Conservation (phyloP, 2,888 invertebrate genomes). For the Allophyes oxyacanthae region DNA sequence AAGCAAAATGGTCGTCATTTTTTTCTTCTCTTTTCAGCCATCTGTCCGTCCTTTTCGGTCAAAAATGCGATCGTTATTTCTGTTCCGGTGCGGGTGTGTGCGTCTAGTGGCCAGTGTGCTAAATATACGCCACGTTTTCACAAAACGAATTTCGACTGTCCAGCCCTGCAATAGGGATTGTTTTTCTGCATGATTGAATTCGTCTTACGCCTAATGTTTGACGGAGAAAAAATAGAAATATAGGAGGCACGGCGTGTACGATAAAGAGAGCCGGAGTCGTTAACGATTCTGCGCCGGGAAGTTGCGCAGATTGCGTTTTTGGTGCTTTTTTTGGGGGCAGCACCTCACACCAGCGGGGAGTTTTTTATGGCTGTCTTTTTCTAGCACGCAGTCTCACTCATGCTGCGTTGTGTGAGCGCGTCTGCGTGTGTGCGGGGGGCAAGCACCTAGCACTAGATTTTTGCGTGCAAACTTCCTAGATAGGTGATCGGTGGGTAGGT, state of each 20-base stretch:
- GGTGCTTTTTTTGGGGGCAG: slow-evolving; percentile 90
- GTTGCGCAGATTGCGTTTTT: slow-evolving; percentile 90
- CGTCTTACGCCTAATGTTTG: slow-evolving; percentile 85
- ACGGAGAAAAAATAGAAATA: slow-evolving; percentile 89
- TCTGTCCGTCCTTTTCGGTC: slow-evolving; percentile 89
- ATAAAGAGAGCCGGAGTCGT: slow-evolving; percentile 89
- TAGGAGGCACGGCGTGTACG: slow-evolving; percentile 88
- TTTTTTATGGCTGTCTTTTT: slow-evolving; percentile 88
- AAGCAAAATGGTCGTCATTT: slow-evolving; percentile 89
- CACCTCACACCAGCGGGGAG: slow-evolving; percentile 87
- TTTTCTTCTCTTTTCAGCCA: slow-evolving; percentile 89
- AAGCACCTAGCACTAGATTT: slow-evolving; percentile 87
- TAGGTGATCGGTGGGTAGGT: slow-evolving; percentile 74
- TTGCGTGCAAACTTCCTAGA: slow-evolving; percentile 87
- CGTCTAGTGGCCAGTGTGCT: slow-evolving; percentile 75
- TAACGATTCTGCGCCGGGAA: slow-evolving; percentile 90
- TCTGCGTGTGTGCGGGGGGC: slow-evolving; percentile 72
- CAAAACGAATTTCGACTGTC: slow-evolving; percentile 55
- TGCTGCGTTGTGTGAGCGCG: slow-evolving; percentile 65
- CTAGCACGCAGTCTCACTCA: slow-evolving; percentile 82
- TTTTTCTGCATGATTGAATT: slow-evolving; percentile 58
- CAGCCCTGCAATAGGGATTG: slow-evolving; percentile 24
- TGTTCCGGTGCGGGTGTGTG: slow-evolving; percentile 88
- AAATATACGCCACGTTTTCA: slow-evolving; percentile 70
- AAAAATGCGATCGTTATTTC: slow-evolving; percentile 90